Evolutionary conservation across 1,140 invertebrate genomes (phyloP).

Genomic region (Drosophila funebris): DNA sequence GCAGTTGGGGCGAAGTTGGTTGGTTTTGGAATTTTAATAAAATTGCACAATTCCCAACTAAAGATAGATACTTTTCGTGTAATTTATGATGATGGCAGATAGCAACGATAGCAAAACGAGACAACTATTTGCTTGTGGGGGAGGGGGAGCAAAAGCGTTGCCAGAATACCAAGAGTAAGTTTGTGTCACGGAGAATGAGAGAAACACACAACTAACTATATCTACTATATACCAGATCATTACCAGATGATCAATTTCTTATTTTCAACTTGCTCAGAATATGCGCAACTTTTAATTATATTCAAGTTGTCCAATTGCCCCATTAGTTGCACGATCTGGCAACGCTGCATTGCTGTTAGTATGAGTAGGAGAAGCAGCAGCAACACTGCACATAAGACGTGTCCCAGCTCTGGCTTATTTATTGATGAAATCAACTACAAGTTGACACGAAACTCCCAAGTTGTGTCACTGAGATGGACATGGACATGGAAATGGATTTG

Average conservation of each 20-base stretch:
- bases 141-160: slow-evolving; percentile 8
- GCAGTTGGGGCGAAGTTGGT: slow-evolving; percentile 17
- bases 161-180: slow-evolving; percentile 11
- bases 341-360: slow-evolving; percentile 5
- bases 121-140: not conserved
- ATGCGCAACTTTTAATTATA: no score
- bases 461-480: not conserved
- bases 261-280: no score
- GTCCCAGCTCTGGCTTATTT: slow-evolving; percentile 58
- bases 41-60: slow-evolving; percentile 76
- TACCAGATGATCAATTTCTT: no score
- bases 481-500: not conserved
- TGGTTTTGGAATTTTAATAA: slow-evolving; percentile 79
- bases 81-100: slow-evolving; percentile 77
- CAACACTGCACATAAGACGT: slow-evolving; percentile 37
- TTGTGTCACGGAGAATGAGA: not conserved
- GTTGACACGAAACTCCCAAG: slow-evolving; percentile 72
- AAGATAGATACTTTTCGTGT: slow-evolving; percentile 80
- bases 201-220: no score
- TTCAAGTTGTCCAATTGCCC: no score
- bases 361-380: not conserved
- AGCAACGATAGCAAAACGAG: slow-evolving; percentile 63
- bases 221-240: no score
- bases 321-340: slow-evolving; percentile 28
- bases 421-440: slow-evolving; percentile 71